Base-by-base conservation (phyloP, 2,113 vertebrate species). In the Ailurus styani region DNA sequence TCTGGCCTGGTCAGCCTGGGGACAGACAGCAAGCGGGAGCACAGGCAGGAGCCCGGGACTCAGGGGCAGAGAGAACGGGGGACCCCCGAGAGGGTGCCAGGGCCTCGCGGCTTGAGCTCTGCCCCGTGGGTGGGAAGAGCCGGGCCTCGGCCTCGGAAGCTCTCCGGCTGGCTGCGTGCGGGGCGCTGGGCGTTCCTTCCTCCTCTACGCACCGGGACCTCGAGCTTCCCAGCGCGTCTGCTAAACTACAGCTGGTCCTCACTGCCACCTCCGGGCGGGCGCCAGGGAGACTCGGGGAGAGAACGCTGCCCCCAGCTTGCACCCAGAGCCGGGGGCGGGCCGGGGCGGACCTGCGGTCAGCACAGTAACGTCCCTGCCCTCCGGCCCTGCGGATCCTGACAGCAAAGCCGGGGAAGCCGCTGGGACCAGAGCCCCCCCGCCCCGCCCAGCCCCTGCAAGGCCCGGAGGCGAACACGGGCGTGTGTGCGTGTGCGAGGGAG, bases 1-100 rank as follows among this genome's bases (percentile, higher is more conserved):
- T 99, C 99, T 0, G 62, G 95, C 79, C 99, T 98, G 17, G 98
- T 98, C 1, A 90, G 97, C 98, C 99, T 99, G 98, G 23, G 3
- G 42, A 93, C 88, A 94, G 79, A 97, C 1, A 86, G 34, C 82
- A 55, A 73, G 64, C 0, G 0, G 40, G 55, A 37, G 50, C 50
- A 81, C 3, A 7, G 40, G 75, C 15, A 62, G n/a, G 23, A 10
- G 31, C 34, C 42, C 21, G 2, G 73, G 0, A 7, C 37, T 15
- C 6, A 2, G 31, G 23, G 34, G 57, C 27, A 42, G 5, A 25
- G 34, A 23, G 52, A 47, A 37, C 15, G 4, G 18, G 18, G 13
- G 42, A 3, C 9, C 11, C 55, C 55, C n/a, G 2, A 18, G 7
- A 13, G 85, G 84, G 18, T 7, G 0, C 52, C 20, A 13, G 60